phyloP scores from a whole-genome alignment of 2,113 vertebrate species.

The Tiliqua scincoides region DNA sequence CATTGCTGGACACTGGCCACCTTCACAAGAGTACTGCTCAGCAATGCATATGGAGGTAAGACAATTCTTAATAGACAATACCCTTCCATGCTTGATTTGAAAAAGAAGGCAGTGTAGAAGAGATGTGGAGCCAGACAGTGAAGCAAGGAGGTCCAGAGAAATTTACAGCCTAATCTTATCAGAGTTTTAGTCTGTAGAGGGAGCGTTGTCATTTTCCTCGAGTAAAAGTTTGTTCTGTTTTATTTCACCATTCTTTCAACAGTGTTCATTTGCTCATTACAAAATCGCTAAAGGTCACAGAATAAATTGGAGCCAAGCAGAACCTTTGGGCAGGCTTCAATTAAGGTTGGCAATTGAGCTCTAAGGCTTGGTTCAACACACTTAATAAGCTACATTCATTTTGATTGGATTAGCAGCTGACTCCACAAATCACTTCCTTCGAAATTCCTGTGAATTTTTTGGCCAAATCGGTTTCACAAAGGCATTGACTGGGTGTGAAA shows the following conservation, averaged over 20 bases:
- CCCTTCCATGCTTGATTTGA: too few species aligned
- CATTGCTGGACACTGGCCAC: too few species aligned
- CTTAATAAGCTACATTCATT: background rate
- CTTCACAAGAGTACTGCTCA: too few species aligned
- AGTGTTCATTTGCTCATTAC: slow-evolving; percentile 24
- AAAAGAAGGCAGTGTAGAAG: too few species aligned
- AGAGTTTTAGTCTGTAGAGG: too few species aligned
- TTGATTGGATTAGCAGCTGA: background rate
- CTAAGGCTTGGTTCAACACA: background rate
- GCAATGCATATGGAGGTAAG: too few species aligned
- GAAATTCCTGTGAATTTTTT: background rate
- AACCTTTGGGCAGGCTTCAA: background rate
- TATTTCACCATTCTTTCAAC: background rate
- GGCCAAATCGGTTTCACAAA: background rate
- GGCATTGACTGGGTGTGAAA: background rate
- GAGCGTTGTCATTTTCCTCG: background rate
- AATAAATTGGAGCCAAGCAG: slow-evolving; percentile 32
- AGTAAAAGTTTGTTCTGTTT: background rate
- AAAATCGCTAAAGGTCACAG: slow-evolving; percentile 28
- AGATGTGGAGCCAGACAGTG: too few species aligned
- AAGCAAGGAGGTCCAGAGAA: too few species aligned
- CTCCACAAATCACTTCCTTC: background rate
- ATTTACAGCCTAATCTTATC: too few species aligned
- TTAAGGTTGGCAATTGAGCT: background rate
- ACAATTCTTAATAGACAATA: too few species aligned